Evolutionary conservation across 35 echinoderm and acorn worm genomes (phyloP).

Genomic region (Holothuria glaberrima): DNA sequence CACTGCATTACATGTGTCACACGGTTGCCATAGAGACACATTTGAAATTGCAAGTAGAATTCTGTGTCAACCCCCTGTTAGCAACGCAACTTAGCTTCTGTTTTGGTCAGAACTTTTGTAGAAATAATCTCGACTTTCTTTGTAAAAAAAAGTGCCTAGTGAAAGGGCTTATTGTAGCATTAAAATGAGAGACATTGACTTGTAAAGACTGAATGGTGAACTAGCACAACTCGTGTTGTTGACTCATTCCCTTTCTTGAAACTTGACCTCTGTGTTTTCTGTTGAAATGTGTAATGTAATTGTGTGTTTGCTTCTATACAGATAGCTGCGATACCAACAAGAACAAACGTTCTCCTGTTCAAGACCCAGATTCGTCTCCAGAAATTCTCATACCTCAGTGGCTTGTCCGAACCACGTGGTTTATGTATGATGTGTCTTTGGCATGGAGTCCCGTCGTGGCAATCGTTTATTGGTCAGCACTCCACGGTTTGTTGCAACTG

Average conservation of each 20-base stretch:
- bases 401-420: constrained; percentile 44
- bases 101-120: no score
- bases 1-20: no score
- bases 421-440: constrained; percentile 25
- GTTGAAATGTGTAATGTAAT: neutral
- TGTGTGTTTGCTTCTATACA: neutral
- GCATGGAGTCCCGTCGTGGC: constrained; percentile 52
- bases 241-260: neutral
- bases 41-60: no score
- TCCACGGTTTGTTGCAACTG: neutral
- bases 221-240: neutral
- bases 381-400: constrained; percentile 23
- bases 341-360: neutral
- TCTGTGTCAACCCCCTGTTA: no score
- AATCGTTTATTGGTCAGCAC: constrained; percentile 47
- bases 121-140: no score
- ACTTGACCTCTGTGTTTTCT: neutral
- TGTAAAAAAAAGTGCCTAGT: no score
- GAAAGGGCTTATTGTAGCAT: no score
- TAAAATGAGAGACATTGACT: no score
- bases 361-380: neutral
- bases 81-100: no score
- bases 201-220: neutral
- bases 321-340: neutral
- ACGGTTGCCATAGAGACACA: no score